Conservation (phyloP, 2,888 invertebrate genomes). For the Nemotelus pantherinus region DNA sequence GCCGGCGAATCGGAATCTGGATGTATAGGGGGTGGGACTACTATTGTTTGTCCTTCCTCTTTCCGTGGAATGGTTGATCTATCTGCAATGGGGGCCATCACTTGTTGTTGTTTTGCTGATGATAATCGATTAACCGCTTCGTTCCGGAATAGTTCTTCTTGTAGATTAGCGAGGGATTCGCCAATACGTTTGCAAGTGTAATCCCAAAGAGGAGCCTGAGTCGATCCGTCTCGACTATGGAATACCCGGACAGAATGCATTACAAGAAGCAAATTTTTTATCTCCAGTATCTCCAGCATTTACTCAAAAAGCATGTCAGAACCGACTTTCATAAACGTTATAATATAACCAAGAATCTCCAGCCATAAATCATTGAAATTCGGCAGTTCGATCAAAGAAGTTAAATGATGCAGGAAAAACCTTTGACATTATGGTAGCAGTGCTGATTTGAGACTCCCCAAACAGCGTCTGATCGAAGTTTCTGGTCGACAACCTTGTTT, state of each 20-base stretch:
- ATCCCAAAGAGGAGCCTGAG: conserved; percentile 83
- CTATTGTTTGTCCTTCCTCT: not conserved
- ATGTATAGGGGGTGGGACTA: conserved; percentile 30
- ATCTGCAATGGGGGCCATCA: not conserved
- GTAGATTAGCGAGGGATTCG: conserved; percentile 85
- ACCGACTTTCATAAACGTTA: conserved; percentile 90
- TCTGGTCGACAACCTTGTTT: conserved; percentile 56
- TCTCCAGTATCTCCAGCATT: conserved; percentile 95
- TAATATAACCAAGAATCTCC: conserved; percentile 90
- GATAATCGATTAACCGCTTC: conserved; percentile 54
- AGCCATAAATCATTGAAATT: conserved; percentile 92
- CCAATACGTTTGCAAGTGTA: conserved; percentile 93
- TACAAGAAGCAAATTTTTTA: conserved; percentile 98
- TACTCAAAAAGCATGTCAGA: conserved; percentile 91
- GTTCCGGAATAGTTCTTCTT: conserved; percentile 82
- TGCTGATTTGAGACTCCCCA: conserved; percentile 89
- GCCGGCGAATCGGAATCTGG: conserved; percentile 46
- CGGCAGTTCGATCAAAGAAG: conserved; percentile 82
- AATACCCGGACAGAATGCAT: conserved; percentile 91
- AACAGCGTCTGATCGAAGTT: conserved; percentile 66
- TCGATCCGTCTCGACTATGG: conserved; percentile 68
- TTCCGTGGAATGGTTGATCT: no score
- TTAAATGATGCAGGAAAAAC: conserved; percentile 95
- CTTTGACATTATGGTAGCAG: conserved; percentile 89
- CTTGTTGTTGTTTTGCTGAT: conserved; percentile 45